phyloP scores from a whole-genome alignment of 2,113 vertebrate species.

The Notarius quadriscutis region DNA sequence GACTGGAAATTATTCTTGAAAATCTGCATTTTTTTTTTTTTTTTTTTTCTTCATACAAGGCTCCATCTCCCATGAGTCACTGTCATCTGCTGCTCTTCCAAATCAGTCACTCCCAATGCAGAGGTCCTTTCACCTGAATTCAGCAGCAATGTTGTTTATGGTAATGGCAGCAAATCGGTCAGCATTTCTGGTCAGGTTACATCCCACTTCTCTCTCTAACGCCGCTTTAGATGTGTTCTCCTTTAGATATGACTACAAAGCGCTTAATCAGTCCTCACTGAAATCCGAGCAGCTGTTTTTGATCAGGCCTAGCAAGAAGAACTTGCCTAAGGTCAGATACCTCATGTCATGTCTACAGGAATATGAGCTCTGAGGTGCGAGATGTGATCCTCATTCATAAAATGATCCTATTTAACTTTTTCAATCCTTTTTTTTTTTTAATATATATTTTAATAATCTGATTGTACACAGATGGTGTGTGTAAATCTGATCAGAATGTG shows the following conservation, averaged over 20 bases:
- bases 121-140: conserved; percentile 27
- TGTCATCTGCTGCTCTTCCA: not conserved
- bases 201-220: not conserved
- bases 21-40: not conserved
- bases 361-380: not conserved
- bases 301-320: not conserved
- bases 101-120: not conserved
- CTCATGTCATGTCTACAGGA: not conserved
- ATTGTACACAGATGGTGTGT: not conserved
- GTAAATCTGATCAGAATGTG: not conserved
- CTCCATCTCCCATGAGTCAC: conserved; percentile 1
- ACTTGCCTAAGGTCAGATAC: not conserved
- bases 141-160: conserved; percentile 28
- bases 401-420: not conserved
- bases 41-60: not conserved
- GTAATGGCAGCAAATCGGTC: conserved; percentile 9
- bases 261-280: not conserved
- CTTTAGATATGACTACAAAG: not conserved
- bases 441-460: not conserved
- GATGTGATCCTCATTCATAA: not conserved
- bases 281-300: conserved; percentile 23
- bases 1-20: not conserved
- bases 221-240: not conserved
- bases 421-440: not conserved
- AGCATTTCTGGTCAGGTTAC: conserved; percentile 18